Evolutionary conservation across 2,888 invertebrate species (phyloP).

Genomic region (Venustoraphidia nigricollis): DNA sequence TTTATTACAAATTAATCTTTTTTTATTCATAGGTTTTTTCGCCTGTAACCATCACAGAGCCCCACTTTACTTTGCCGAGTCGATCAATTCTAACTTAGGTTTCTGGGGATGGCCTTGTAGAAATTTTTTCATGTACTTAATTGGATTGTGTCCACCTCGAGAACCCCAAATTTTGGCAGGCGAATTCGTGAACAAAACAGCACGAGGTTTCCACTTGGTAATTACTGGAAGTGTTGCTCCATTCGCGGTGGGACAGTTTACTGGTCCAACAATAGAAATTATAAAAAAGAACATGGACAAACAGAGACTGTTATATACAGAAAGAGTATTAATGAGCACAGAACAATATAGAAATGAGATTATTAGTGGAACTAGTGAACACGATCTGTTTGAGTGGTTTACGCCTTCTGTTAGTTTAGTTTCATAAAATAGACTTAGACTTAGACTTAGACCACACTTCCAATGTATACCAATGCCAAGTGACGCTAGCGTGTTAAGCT

Average conservation of each 20-base stretch:
- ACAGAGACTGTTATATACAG: not conserved
- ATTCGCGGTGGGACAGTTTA: constrained; percentile 42
- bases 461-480: too few relatives aligned
- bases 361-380: too few relatives aligned
- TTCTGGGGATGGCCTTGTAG: constrained; percentile 53
- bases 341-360: not conserved
- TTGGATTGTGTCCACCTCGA: constrained; percentile 40
- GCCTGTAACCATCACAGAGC: constrained; percentile 49
- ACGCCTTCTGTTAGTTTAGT: too few relatives aligned
- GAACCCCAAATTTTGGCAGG: constrained; percentile 33
- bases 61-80: constrained; percentile 46
- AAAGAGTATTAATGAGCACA: not conserved
- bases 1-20: not conserved
- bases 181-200: constrained; percentile 26
- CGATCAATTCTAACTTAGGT: constrained; percentile 40
- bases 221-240: constrained; percentile 37
- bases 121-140: constrained; percentile 36
- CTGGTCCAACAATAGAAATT: constrained; percentile 24
- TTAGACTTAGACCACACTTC: too few relatives aligned
- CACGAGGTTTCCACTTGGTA: constrained; percentile 36
- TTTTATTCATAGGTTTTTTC: constrained; percentile 32
- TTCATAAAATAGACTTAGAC: too few relatives aligned
- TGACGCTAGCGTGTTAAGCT: too few relatives aligned
- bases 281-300: constrained; percentile 5
- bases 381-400: too few relatives aligned